Evolutionary conservation across 2,113 vertebrate species (phyloP).

Genomic region (Pseudopodoces humilis): DNA sequence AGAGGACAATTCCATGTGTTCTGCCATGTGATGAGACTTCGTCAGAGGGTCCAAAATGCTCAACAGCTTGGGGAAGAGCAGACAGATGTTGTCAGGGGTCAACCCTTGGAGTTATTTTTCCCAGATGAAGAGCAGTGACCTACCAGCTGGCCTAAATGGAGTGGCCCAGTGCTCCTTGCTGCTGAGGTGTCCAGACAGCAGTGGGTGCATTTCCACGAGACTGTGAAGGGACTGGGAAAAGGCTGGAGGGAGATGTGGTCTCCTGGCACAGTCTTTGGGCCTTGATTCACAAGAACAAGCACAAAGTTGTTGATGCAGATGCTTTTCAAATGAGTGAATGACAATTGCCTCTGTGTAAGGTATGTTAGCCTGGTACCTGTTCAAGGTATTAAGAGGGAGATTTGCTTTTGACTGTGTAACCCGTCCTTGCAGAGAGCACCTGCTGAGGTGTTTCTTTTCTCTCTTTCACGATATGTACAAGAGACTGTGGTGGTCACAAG

Average conservation of each 20-base stretch:
- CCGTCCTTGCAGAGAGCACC: not conserved
- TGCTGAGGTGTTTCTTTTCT: not conserved
- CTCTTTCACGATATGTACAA: not conserved
- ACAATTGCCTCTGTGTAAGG: not conserved
- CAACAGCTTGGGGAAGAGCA: not conserved
- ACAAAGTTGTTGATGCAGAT: not conserved
- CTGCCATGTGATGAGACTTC: not conserved
- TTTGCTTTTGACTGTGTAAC: not conserved
- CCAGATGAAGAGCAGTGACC: not conserved
- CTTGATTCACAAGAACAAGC: not conserved
- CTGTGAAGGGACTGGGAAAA: not conserved
- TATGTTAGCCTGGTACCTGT: not conserved
- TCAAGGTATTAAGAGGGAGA: not conserved
- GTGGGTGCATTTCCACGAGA: not conserved
- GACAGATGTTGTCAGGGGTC: not conserved
- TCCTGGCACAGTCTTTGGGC: not conserved
- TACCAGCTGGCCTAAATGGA: not conserved
- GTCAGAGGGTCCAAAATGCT: not conserved
- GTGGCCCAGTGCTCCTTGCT: not conserved
- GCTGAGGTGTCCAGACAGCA: not conserved
- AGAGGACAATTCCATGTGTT: not conserved
- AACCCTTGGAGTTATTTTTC: not conserved
- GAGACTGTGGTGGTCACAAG: not conserved
- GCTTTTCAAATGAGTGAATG: not conserved
- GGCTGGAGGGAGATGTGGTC: not conserved